Evolutionary conservation across 2,888 invertebrate genomes (phyloP).

Genomic region (Zaprionus obscuricornis): DNA sequence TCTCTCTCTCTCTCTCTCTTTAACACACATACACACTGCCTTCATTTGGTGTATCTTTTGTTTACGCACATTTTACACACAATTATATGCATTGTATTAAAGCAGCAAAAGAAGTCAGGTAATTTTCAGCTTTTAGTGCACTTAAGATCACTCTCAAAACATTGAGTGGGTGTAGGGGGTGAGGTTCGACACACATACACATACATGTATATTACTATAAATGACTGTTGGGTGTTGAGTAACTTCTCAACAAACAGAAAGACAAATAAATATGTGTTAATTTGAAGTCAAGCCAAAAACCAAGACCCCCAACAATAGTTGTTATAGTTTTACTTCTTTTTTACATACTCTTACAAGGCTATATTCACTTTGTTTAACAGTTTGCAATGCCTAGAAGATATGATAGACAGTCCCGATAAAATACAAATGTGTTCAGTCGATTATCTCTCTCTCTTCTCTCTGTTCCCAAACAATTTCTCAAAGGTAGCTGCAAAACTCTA

Average conservation of each 20-base stretch:
- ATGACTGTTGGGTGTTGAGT: too few relatives aligned
- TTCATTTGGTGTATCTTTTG: constrained; percentile 25
- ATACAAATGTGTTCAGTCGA: too few relatives aligned
- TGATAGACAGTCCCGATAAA: too few relatives aligned
- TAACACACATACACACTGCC: neutral
- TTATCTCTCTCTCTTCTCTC: too few relatives aligned
- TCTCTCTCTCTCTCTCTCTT: constrained; percentile 1
- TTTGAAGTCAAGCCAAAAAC: constrained; percentile 41
- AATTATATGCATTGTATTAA: constrained; percentile 50
- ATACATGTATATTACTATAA: neutral
- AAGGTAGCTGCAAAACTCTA: too few relatives aligned
- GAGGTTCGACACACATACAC: neutral
- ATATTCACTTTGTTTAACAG: too few relatives aligned
- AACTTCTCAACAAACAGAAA: too few relatives aligned
- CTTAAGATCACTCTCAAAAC: constrained; percentile 18
- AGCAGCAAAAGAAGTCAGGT: constrained; percentile 57
- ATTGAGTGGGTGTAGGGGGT: neutral
- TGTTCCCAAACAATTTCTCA: too few relatives aligned
- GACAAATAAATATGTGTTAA: constrained; percentile 42
- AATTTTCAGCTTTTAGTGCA: constrained; percentile 65
- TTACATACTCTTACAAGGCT: too few relatives aligned
- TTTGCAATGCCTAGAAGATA: too few relatives aligned
- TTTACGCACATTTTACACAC: constrained; percentile 62
- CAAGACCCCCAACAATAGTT: neutral
- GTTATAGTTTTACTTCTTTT: constrained; percentile 13